These are phyloP conservation scores for Pseudanteris insignis DNA, from an alignment of 2,888 invertebrate species.

Conservation along the genomic window DNA sequence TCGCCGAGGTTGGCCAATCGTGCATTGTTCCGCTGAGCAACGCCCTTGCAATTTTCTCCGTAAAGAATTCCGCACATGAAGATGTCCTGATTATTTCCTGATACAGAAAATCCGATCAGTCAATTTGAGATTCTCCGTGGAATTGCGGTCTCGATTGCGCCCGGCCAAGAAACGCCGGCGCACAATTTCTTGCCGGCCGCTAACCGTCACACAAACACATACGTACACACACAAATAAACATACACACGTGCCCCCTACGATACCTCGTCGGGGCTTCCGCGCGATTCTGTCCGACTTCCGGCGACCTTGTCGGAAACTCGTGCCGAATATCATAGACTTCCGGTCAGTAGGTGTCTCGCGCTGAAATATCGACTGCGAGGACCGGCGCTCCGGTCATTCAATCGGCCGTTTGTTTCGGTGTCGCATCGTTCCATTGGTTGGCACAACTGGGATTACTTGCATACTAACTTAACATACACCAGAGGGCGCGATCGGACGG, in stretches of 20 bases:
- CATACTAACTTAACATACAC: neutral
- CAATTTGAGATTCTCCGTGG: conserved; percentile 21
- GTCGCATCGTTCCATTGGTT: conserved; percentile 3
- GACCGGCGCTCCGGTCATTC: conserved; percentile 1
- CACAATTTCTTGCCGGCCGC: conserved; percentile 29
- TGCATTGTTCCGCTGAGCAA: too few species aligned
- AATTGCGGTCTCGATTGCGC: conserved; percentile 23
- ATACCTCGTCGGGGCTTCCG: conserved; percentile 33
- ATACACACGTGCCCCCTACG: conserved; percentile 16
- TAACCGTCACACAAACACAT: too few species aligned
- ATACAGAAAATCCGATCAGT: conserved; percentile 26
- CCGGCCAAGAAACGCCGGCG: conserved; percentile 18
- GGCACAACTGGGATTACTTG: too few species aligned
- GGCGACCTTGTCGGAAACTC: conserved; percentile 38
- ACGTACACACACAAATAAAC: too few species aligned
- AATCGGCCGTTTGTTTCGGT: conserved; percentile 16
- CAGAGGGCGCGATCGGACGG: too few species aligned
- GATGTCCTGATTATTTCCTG: conserved; percentile 20
- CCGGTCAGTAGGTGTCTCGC: conserved; percentile 35
- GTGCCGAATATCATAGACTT: conserved; percentile 44
- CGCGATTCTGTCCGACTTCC: conserved; percentile 37
- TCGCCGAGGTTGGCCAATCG: neutral
- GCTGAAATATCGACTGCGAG: conserved; percentile 29
- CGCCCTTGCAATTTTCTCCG: too few species aligned
- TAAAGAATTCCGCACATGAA: conserved; percentile 6